Evolutionary conservation across 2,797 vertebrate species (phyloP), one percentile per base, ranked within the genome.

Genomic region (Austrolebias charrua): DNA sequence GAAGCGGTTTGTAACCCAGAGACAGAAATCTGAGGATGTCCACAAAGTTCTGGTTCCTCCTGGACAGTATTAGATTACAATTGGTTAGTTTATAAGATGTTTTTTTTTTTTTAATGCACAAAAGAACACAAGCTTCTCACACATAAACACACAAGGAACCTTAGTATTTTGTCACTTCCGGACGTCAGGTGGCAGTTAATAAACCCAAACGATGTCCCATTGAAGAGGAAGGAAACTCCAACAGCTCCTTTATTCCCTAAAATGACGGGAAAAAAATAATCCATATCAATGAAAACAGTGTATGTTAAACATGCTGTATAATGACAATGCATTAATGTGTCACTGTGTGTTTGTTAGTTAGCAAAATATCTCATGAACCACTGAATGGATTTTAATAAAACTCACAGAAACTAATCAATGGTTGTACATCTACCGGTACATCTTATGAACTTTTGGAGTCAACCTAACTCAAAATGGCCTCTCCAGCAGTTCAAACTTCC

Each of bases 171-270:
- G 55, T 95, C 94, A 59, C 88, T 92, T 70, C 94, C 94, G 55
- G 94, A 95, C 18, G 93, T 92, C 79, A 95, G 83, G 70, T 94
- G 94, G 61, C 93, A 95, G 83, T 94, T 95, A 6, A 95, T 91
- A 78, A 95, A 94, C 9, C 93, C 94, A 80, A 95, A 91, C 3
- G 94, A 93, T 7, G 92, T 93, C 15, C 90, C 90, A 18, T 77
- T 92, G 56, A 94, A 93, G 47, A 90, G 82, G 71, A 95, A 88
- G 7, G 94, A 95, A 50, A 94, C 75, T 0, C 94, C 94, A 18
- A 95, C 92, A 4, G 93, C 94, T 16, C 94, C 94, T 60, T 94
- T 94, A 80, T 93, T 93, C 61, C 94, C 94, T 95, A 71, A 57
- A 86, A 83, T 35, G 66, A 6, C 68, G 58, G 13, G 5, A 75